Evolutionary conservation across 2,113 vertebrate genomes (phyloP), one percentile per base, ranked within the genome.

Genomic region (Seriola aureovittata): DNA sequence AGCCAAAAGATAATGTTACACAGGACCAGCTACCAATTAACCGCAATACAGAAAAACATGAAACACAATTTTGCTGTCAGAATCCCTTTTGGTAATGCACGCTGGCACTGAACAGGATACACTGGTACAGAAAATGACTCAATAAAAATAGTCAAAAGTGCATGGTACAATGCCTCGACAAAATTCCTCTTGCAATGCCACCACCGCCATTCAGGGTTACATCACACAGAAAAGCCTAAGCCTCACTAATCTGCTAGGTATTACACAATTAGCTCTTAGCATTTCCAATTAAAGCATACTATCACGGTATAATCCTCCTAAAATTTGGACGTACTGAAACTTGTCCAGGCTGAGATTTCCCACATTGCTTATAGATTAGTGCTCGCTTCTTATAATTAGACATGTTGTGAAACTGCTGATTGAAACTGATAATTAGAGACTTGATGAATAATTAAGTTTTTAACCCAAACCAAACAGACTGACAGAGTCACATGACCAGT

Each of bases 241-340:
- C 42, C 21, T 36, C 32, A 12, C 55, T 85, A 73, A 78, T 78
- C 84, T 17, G 68, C 10, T 59, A 71, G 19, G 72, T 58, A 76
- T 87, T 89, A 75, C 73, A 78, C 82, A 88, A 90, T 71, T 75
- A 80, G 57, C 40, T n/a, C 54, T 76, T 75, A 80, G 70, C 60
- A 65, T 66, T 75, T 66, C 75, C 11, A 85, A 84, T 72, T 80
- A 86, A 80, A 75, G 21, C 46, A 64, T 25, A n/a, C 44, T 55
- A 67, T 78, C 70, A 69, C 17, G 5, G 13, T 13, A 68, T 86
- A 87, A 91, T 84, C 75, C 44, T 74, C 60, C 57, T 73, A 44
- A 84, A 84, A 71, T 58, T 10, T 77, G 54, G 44, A 66, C 57
- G 64, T 60, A 83, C 32, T 63, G 52, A 81, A 88, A 84, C 76